A percentile compares a stretch with the other conserved stretches of the same genome.
Evolutionary conservation across 2,113 vertebrate genomes (phyloP).

Genomic region (Erythrocercus mccallii): DNA sequence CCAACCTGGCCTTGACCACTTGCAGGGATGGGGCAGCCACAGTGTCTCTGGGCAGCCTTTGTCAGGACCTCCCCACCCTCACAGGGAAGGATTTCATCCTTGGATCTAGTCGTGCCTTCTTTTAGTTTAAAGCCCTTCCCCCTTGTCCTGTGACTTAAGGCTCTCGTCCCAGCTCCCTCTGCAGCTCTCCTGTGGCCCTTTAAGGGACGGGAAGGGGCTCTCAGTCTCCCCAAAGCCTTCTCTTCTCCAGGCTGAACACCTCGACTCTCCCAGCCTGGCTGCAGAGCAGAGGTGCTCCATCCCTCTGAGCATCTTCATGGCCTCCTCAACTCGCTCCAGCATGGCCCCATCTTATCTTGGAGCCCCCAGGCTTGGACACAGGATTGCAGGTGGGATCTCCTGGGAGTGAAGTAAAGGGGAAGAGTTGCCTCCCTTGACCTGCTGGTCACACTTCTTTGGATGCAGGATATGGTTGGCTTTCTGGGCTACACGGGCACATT

Average conservation of each 20-base stretch:
- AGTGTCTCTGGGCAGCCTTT: background rate
- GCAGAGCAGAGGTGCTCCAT: background rate
- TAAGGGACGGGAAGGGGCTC: background rate
- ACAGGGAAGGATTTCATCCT: background rate
- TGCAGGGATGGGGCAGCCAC: rapidly evolving
- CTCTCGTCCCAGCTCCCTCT: background rate
- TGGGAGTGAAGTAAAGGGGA: background rate
- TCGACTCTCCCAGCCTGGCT: background rate
- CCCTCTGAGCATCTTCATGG: background rate
- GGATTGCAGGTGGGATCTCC: background rate
- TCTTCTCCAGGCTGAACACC: background rate
- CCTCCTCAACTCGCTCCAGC: background rate
- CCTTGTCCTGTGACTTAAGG: background rate
- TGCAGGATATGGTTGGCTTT: background rate
- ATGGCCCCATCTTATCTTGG: background rate
- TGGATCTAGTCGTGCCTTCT: background rate
- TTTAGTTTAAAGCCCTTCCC: background rate
- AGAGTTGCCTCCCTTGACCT: background rate
- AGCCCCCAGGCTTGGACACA: too few relatives aligned
- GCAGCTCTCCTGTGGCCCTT: background rate
- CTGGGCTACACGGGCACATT: rapidly evolving
- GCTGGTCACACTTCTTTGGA: background rate
- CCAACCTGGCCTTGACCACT: background rate
- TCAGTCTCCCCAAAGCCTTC: too few relatives aligned
- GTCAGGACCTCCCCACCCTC: background rate